phyloP scores from a whole-genome alignment of 2,888 invertebrate genomes.

The Platynereis dumerilii region DNA sequence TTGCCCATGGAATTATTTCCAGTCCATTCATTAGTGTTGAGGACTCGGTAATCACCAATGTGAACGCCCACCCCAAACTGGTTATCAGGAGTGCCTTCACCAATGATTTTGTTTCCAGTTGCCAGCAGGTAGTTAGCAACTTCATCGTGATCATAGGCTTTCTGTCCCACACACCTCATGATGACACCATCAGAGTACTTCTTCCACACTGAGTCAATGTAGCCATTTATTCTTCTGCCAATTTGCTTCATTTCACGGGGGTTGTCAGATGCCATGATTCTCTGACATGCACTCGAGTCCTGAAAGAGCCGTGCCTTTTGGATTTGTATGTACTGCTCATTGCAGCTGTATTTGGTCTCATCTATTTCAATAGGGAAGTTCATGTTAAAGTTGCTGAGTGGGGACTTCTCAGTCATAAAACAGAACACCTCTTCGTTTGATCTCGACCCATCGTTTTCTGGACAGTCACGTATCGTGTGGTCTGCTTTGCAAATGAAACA shows the following conservation, averaged over 20 bases:
- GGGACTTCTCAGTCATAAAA: not conserved
- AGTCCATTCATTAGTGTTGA: not conserved
- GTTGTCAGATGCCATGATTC: not conserved
- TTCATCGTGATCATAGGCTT: not conserved
- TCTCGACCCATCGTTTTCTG: not conserved
- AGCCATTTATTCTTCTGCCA: not conserved
- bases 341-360: not conserved
- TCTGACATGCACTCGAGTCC: not conserved
- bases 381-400: not conserved
- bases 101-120: not conserved
- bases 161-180: not conserved
- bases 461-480: not conserved
- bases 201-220: not conserved
- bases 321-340: not conserved
- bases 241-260: not conserved
- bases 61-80: not conserved
- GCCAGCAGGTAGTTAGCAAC: not conserved
- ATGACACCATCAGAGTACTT: not conserved
- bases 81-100: not conserved
- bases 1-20: not conserved
- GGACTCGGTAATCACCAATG: not conserved
- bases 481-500: not conserved
- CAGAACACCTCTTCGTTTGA: not conserved
- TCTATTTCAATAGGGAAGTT: not conserved
- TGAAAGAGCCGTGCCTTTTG: not conserved